Percentiles rank a stretch among this genome's conserved stretches.
phyloP scores from a whole-genome alignment of 2,797 vertebrate species.

The Sebastiscus tertius region DNA sequence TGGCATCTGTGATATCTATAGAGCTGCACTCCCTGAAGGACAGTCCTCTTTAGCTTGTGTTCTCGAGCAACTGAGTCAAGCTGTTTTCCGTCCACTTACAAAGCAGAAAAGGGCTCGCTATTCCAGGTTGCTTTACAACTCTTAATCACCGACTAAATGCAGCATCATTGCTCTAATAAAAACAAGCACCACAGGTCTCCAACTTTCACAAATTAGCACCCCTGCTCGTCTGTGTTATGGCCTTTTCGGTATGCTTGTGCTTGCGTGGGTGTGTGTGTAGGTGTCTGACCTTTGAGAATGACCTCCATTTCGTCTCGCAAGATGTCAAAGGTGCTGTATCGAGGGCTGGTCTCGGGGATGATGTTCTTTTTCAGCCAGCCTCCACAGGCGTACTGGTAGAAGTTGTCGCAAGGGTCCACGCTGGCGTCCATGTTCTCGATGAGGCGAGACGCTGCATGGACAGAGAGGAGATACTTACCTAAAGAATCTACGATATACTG shows the following conservation, averaged over 20 bases:
- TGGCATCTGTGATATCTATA: constrained; percentile 59
- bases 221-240: background rate
- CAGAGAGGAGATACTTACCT: background rate
- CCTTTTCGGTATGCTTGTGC: background rate
- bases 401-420: constrained; percentile 89
- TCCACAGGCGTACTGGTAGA: constrained; percentile 95
- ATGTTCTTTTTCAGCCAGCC: constrained; percentile 95
- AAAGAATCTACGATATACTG: background rate
- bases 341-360: constrained; percentile 94
- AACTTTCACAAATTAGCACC: background rate
- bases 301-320: constrained; percentile 93
- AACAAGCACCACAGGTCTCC: background rate
- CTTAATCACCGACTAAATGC: background rate
- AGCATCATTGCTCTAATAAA: background rate
- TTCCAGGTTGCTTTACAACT: background rate
- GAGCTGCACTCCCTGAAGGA: constrained; percentile 46
- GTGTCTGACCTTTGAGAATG: constrained; percentile 90
- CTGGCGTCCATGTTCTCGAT: constrained; percentile 92
- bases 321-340: constrained; percentile 96
- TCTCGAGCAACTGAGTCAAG: constrained; percentile 18
- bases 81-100: constrained; percentile 8
- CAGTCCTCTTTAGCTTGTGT: constrained; percentile 37
- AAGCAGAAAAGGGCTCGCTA: constrained; percentile 8
- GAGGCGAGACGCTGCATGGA: constrained; percentile 88
- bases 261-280: background rate